Percentiles rank a stretch among this genome's conserved stretches.
Evolutionary conservation across 2,888 invertebrate genomes (phyloP).

Genomic region (Ophion ventricosus): DNA sequence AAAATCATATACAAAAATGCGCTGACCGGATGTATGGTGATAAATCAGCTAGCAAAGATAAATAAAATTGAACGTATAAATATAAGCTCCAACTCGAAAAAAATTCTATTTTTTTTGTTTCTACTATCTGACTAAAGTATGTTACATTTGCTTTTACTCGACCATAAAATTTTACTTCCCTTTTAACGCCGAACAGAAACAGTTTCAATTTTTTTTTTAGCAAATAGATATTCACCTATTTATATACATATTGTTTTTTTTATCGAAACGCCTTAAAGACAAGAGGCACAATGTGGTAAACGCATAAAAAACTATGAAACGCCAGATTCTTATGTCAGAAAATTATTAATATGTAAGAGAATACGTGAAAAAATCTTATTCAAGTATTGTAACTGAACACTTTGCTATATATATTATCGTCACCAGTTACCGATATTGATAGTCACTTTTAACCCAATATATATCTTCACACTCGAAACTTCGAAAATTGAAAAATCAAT

Average conservation of each 20-base stretch:
- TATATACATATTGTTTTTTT: slow-evolving; percentile 47
- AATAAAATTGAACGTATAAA: slow-evolving; percentile 25
- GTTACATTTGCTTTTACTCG: background rate
- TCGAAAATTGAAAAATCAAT: background rate
- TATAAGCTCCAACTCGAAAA: background rate
- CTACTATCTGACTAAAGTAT: background rate
- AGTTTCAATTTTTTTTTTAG: slow-evolving; percentile 2
- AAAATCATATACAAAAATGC: slow-evolving; percentile 53
- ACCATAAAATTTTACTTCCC: background rate
- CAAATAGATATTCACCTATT: slow-evolving; percentile 42
- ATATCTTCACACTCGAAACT: background rate
- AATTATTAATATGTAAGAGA: slow-evolving; percentile 32
- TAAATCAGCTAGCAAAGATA: slow-evolving; percentile 7
- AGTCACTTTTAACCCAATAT: background rate
- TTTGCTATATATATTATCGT: slow-evolving; percentile 27
- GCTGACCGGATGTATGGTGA: slow-evolving; percentile 11
- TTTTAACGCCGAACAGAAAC: background rate
- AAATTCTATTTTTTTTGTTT: slow-evolving; percentile 4
- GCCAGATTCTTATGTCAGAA: slow-evolving; percentile 19
- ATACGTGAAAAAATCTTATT: slow-evolving; percentile 31
- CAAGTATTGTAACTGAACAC: slow-evolving; percentile 51
- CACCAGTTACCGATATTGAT: background rate
- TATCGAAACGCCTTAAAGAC: slow-evolving; percentile 27
- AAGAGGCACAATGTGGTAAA: slow-evolving; percentile 44
- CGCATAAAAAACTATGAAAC: slow-evolving; percentile 55